phyloP scores from a whole-genome alignment of 2,113 vertebrate genomes.

The Psettodes erumei region DNA sequence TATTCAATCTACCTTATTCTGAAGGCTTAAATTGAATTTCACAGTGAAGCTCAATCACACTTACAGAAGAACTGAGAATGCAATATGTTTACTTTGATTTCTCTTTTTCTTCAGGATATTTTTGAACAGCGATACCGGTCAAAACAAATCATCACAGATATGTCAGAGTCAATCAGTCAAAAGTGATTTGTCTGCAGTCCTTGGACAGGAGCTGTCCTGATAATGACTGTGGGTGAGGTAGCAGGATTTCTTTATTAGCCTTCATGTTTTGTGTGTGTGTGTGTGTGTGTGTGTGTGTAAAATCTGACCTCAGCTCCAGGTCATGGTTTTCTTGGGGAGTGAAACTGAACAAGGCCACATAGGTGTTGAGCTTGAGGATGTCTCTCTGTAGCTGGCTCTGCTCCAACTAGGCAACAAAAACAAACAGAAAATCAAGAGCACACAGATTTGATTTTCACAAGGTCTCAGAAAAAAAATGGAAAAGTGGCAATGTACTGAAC shows the following conservation, averaged over 20 bases:
- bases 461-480: neutral
- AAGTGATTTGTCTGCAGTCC: conserved; percentile 8
- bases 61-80: neutral
- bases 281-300: neutral
- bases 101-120: neutral
- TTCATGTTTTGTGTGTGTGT: too few relatives aligned
- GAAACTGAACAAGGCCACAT: conserved; percentile 97
- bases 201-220: neutral
- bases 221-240: neutral
- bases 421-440: conserved; percentile 23
- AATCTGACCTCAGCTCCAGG: conserved; percentile 93
- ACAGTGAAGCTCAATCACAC: neutral
- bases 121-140: neutral
- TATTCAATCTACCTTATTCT: conserved; percentile 5
- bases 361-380: conserved; percentile 88
- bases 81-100: neutral
- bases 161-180: conserved; percentile 11
- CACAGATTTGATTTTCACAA: neutral
- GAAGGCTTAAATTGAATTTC: conserved; percentile 11
- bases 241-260: neutral
- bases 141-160: neutral
- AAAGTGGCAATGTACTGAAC: neutral
- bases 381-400: conserved; percentile 82
- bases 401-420: conserved; percentile 69
- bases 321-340: conserved; percentile 93